Conservation (phyloP, 1,140 invertebrate genomes). For the Pogonomyrmex barbatus region DNA sequence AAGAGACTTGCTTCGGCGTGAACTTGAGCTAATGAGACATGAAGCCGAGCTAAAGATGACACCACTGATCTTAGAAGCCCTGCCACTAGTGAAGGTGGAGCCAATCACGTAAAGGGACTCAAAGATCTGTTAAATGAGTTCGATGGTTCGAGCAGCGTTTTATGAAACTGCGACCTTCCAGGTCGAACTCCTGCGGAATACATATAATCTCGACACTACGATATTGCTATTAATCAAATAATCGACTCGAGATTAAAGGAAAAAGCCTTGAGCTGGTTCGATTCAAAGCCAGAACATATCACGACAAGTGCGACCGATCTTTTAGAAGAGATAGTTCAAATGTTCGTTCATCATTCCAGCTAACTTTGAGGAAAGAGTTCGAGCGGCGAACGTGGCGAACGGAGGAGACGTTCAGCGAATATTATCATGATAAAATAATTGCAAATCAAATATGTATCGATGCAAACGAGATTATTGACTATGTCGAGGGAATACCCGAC, state of each 20-base stretch:
- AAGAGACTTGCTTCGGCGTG: neutral
- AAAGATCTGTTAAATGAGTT: neutral
- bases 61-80: neutral
- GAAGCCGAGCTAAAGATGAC: neutral
- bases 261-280: neutral
- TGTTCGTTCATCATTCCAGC: neutral
- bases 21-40: neutral
- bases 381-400: neutral
- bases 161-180: neutral
- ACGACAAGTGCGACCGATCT: neutral
- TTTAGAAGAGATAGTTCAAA: neutral
- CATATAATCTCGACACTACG: neutral
- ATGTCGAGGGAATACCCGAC: constrained; percentile 4
- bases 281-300: neutral
- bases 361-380: neutral
- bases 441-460: neutral
- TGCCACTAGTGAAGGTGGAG: neutral
- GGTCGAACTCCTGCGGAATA: neutral
- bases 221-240: neutral
- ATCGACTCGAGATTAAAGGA: neutral
- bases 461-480: neutral
- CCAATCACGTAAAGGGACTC: neutral
- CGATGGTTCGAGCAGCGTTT: neutral
- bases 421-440: constrained; percentile 23
- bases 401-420: neutral